Percentiles rank a stretch among this genome's conserved stretches.
Conservation (phyloP, 2,797 vertebrate genomes). For the Apodemus agrarius region DNA sequence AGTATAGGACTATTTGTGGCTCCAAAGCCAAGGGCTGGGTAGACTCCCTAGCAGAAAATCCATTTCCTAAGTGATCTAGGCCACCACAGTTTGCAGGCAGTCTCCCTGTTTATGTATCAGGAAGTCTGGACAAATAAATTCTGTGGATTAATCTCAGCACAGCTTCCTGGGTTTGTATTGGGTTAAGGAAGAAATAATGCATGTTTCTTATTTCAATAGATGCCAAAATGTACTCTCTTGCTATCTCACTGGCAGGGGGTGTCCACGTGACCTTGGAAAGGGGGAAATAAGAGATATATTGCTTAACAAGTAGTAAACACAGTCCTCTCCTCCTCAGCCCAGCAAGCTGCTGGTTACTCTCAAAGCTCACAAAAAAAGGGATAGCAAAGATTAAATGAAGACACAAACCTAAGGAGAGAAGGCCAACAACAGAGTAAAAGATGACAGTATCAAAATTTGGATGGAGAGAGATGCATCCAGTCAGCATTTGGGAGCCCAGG, state of each 20-base stretch:
- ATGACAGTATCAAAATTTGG: rapidly evolving
- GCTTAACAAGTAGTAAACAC: background rate
- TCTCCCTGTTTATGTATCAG: background rate
- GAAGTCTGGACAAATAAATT: rapidly evolving
- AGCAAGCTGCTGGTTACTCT: background rate
- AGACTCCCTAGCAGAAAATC: background rate
- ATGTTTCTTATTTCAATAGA: background rate
- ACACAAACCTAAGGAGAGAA: background rate
- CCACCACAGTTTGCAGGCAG: background rate
- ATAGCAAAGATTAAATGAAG: background rate
- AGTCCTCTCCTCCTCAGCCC: rapidly evolving
- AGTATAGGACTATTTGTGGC: too few relatives aligned
- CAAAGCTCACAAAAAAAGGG: background rate
- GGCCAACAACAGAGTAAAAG: background rate
- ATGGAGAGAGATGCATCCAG: background rate
- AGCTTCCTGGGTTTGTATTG: background rate
- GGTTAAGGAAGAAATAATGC: background rate
- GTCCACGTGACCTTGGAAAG: background rate
- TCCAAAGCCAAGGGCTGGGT: background rate
- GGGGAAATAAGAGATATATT: rapidly evolving
- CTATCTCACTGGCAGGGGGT: background rate
- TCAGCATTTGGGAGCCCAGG: background rate
- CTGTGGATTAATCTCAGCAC: background rate
- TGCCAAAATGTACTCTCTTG: background rate
- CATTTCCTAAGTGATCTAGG: background rate